Base-by-base conservation (phyloP, 1,140 invertebrate species). In the Adoxophyes honmai region DNA sequence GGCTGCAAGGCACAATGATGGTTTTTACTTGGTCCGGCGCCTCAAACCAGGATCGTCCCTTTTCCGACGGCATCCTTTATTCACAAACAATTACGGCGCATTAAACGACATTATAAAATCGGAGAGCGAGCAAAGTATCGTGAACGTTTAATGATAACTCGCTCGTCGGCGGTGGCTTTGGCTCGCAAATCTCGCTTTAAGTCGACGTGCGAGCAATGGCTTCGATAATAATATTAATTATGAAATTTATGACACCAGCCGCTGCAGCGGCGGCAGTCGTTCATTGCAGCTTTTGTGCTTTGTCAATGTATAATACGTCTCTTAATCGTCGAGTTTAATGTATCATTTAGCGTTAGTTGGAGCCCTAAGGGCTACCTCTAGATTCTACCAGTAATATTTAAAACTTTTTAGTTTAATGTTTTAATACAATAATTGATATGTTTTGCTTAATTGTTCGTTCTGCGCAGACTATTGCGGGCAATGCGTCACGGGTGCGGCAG, bases 201-300 rank as follows among this genome's bases (percentile, higher is more conserved):
- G 74, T 75, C 76, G 74, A 79, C 73, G 61, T 66, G 61, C 67
- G 71, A 77, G 68, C 73, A 66, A 70, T 75, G 63, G 66, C 66
- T 64, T 57, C 62, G 68, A 75, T 73, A 78, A 79, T 82, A 80
- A 84, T 79, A 78, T 81, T 79, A 79, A 80, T 80, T 80, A 73
- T 78, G 61, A 68, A 78, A 80, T 79, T 81, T 78, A 78, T 79
- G 63, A 65, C 66, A 62, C 52, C 44, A 53, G 55, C 48, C 38
- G 39, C 34, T 35, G 37, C 39, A 34, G 56, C 52, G 55, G 60
- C 63, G 55, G 60, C 63, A 59, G 55, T 36, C 52, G 39, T 64
- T 64, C 59, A 62, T 55, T 61, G 60, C 59, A 55, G 60, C 68
- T 63, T 78, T 76, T 79, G 76, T 78, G 70, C 34, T 15, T 64